Conservation (phyloP, 2,797 vertebrate species). For the Neosilurus mollespiculum region DNA sequence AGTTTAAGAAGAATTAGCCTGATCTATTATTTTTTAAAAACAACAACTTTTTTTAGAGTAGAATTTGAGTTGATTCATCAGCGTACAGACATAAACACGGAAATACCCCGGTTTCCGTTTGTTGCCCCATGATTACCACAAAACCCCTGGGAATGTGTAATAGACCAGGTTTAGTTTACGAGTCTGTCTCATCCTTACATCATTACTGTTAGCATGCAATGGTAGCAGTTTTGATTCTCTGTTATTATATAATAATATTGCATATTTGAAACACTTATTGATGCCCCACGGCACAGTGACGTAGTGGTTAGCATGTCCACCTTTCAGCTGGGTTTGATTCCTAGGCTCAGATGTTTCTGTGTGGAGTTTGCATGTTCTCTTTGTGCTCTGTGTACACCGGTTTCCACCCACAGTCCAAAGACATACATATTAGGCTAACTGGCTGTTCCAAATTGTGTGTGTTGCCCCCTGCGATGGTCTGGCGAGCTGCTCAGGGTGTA, state of each 20-base stretch:
- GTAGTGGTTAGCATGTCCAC: too few species aligned
- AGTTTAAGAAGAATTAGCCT: neutral
- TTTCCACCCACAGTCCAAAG: too few species aligned
- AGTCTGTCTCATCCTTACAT: neutral
- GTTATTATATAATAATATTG: neutral
- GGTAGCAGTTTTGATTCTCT: neutral
- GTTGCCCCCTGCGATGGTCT: too few species aligned
- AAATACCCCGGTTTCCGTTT: neutral
- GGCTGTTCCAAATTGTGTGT: too few species aligned
- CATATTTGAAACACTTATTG: neutral
- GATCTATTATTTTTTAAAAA: neutral
- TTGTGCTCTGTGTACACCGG: too few species aligned
- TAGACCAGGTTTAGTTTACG: slow-evolving; percentile 3
- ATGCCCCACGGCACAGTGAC: neutral
- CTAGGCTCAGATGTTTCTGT: too few species aligned
- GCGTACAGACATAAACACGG: neutral
- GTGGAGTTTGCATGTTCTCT: too few species aligned
- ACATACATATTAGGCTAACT: too few species aligned
- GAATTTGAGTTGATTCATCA: neutral
- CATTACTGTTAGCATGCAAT: neutral
- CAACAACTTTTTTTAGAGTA: neutral
- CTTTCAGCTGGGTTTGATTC: too few species aligned
- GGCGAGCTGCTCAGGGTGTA: too few species aligned
- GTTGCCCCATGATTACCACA: neutral
- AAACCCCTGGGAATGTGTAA: neutral